Evolutionary conservation across 53 echinoderm and acorn worm genomes (phyloP).

Genomic region (Arbacia lixula): DNA sequence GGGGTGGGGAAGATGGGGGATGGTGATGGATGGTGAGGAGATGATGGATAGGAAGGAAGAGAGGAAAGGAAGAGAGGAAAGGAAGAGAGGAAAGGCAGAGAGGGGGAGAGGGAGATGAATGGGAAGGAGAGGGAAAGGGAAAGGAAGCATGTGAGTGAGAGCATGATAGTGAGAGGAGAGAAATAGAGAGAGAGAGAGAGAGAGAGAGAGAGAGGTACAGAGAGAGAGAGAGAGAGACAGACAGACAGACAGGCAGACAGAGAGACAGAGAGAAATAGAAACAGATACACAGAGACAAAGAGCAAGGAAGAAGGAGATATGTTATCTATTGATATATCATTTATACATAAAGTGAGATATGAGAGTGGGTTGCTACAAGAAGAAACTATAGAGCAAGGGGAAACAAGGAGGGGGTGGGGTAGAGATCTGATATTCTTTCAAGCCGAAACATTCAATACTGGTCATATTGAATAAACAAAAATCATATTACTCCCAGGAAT

Average conservation of each 20-base stretch:
- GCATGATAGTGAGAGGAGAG: not conserved
- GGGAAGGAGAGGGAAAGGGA: too few relatives aligned
- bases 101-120: not conserved
- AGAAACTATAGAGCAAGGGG: too few relatives aligned
- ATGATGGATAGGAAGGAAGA: not conserved
- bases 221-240: not conserved
- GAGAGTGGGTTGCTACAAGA: too few relatives aligned
- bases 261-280: not conserved
- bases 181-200: not conserved
- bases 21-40: conserved; percentile 3
- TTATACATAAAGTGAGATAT: too few relatives aligned
- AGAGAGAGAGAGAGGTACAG: not conserved
- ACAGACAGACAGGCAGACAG: not conserved
- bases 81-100: not conserved
- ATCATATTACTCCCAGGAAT: too few relatives aligned
- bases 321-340: too few relatives aligned
- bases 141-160: not conserved
- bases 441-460: too few relatives aligned
- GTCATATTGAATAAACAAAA: too few relatives aligned
- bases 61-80: not conserved
- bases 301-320: not conserved
- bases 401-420: too few relatives aligned
- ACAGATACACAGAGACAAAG: not conserved
- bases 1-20: not conserved
- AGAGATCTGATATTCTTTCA: too few relatives aligned